Percentiles rank a stretch among this genome's conserved stretches.
phyloP scores from a whole-genome alignment of 1,140 invertebrate genomes.

The Daktulosphaira vitifoliae region DNA sequence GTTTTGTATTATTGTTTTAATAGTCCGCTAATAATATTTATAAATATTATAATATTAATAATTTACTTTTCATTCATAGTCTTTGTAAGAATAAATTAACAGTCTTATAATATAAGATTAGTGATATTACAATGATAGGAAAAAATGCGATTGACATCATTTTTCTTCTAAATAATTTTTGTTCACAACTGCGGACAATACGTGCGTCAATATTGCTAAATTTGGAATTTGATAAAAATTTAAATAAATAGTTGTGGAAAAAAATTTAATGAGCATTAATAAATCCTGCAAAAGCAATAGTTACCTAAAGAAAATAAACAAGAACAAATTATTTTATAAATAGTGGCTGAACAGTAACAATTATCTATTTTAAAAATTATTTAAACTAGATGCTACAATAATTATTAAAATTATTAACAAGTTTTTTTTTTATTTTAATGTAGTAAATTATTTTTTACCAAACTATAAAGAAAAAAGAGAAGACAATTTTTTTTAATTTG shows the following conservation, averaged over 20 bases:
- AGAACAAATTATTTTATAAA: background rate
- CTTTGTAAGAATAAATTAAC: conserved; percentile 32
- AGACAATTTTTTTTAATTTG: conserved; percentile 22
- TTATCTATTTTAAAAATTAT: conserved; percentile 12
- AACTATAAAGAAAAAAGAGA: conserved; percentile 28
- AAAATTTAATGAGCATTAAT: conserved; percentile 32
- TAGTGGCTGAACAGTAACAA: conserved; percentile 3
- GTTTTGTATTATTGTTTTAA: conserved; percentile 12
- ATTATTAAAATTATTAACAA: conserved; percentile 30
- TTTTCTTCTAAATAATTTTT: conserved; percentile 9
- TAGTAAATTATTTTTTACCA: background rate
- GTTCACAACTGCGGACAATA: conserved; percentile 30
- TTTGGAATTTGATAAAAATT: conserved; percentile 18
- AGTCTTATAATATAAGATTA: conserved; percentile 33
- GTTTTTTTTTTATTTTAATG: background rate
- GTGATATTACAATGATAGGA: conserved; percentile 29
- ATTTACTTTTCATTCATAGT: conserved; percentile 29
- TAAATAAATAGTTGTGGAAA: conserved; percentile 12
- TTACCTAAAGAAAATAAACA: conserved; percentile 12
- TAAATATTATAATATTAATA: conserved; percentile 32
- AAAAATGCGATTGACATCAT: conserved; percentile 29
- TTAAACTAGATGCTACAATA: conserved; percentile 24
- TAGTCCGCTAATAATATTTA: conserved; percentile 22
- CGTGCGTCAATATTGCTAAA: conserved; percentile 22
- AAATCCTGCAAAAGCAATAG: conserved; percentile 23